A percentile compares a stretch with the other conserved stretches of the same genome.
These are phyloP conservation scores for Drosophila nigromelanica DNA, from an alignment of 1,140 invertebrate species.

Conservation along the genomic window DNA sequence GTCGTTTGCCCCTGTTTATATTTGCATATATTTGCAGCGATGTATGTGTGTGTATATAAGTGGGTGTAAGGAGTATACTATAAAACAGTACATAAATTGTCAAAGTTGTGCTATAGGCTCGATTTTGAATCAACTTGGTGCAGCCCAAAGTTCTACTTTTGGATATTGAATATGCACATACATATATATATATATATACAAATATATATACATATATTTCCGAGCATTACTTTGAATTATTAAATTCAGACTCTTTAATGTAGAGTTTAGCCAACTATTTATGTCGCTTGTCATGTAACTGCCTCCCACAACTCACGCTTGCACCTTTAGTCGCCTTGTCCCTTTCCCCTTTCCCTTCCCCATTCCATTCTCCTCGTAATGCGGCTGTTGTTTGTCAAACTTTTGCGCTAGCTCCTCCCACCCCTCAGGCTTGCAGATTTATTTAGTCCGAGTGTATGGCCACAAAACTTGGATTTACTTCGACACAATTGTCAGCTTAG, in stretches of 20 bases:
- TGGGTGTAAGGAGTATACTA: constrained; percentile 21
- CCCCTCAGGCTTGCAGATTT: constrained; percentile 54
- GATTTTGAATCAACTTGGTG: constrained; percentile 2
- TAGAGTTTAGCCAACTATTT: constrained; percentile 29
- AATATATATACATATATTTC: background rate
- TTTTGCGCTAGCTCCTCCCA: constrained; percentile 16
- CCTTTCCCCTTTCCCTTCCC: background rate
- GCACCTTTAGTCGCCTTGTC: constrained; percentile 7
- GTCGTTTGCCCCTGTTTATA: constrained; percentile 52
- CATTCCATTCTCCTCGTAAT: constrained; percentile 7
- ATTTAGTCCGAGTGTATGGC: constrained; percentile 69
- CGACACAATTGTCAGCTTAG: constrained; percentile 82
- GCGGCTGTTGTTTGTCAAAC: constrained; percentile 49
- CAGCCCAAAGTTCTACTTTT: constrained; percentile 7
- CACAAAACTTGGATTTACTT: constrained; percentile 80
- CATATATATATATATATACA: constrained; percentile 3
- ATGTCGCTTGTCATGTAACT: constrained; percentile 42
- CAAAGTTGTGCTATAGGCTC: constrained; percentile 39
- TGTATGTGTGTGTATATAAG: background rate
- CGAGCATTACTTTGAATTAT: constrained; percentile 9
- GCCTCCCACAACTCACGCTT: constrained; percentile 7
- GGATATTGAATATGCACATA: constrained; percentile 8
- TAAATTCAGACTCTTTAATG: constrained; percentile 27
- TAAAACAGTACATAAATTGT: constrained; percentile 47
- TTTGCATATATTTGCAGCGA: constrained; percentile 48